Evolutionary conservation across 2,113 vertebrate genomes (phyloP), one percentile per base, ranked within the genome.

Genomic region (Rhinopomastus cyanomelas): DNA sequence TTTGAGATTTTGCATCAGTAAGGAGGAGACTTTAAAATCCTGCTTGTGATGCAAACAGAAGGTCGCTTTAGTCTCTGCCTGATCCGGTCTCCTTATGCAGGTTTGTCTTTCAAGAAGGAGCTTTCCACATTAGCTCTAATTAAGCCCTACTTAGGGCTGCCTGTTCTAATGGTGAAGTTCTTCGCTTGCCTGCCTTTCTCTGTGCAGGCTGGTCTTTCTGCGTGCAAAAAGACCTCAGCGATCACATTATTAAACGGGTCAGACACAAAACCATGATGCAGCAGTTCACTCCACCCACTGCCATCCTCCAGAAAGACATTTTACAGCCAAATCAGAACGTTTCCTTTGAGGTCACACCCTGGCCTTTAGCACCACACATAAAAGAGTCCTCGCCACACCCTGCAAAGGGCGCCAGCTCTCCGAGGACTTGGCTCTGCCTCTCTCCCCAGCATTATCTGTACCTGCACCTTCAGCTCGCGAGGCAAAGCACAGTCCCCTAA

Each of bases 291-390:
- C 90, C 82, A 86, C 96, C 96, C 92, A 81, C 60, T 5, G 36
- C 62, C 72, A 65, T 71, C 78, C 79, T 91, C 76, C 67, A 62
- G 83, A 96, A 95, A 76, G 90, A 65, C 86, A 93, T 94, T 96
- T 96, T 93, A 83, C 91, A 95, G 91, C 96, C 96, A 97, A 97
- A 96, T 92, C 96, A 96, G 93, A 80, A 90, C 60, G 81, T 82
- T 82, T 94, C 81, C 64, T 91, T 95, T 96, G 96, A 97, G 93
- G 96, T 96, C 86, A 93, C 97, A 96, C 97, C 96, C 97, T 91
- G 95, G 95, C 96, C 97, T 93, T 96, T 51, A 94, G 96, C 96
- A 95, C 65, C 52, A 84, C 81, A 92, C 93, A 96, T 94, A 85
- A 96, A 97, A 97, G 95, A 55, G 88, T 67, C 95, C 94, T 69